Percentiles rank a stretch among this genome's conserved stretches.
phyloP scores from a whole-genome alignment of 2,888 invertebrate genomes.

The Rhodophaea formosa region DNA sequence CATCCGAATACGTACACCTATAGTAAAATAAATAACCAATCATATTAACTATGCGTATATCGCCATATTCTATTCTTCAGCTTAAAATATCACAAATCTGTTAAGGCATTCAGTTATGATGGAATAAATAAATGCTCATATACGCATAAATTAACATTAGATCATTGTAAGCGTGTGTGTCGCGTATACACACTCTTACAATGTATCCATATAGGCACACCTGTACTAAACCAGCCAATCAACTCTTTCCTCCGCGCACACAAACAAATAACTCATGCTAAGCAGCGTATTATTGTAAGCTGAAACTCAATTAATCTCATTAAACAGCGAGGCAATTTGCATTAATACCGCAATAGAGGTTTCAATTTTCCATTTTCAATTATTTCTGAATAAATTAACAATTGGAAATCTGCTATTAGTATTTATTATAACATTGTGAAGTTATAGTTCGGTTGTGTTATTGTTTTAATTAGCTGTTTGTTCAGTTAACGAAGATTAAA shows the following conservation, averaged over 20 bases:
- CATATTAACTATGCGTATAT: too few species aligned
- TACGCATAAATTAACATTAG: too few species aligned
- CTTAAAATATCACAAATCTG: too few species aligned
- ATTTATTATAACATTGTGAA: background rate
- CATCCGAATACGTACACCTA: too few species aligned
- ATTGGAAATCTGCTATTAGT: conserved; percentile 4
- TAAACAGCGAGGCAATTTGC: conserved; percentile 23
- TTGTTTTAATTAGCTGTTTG: conserved; percentile 3
- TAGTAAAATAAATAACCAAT: too few species aligned
- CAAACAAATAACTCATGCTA: background rate
- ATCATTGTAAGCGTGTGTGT: too few species aligned
- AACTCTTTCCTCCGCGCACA: background rate
- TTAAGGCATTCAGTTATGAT: too few species aligned
- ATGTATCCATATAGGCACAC: too few species aligned
- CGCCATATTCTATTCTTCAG: too few species aligned
- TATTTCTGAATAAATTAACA: conserved; percentile 21
- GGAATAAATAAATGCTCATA: too few species aligned
- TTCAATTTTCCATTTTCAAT: conserved; percentile 27
- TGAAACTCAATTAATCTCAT: conserved; percentile 30
- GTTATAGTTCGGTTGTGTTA: background rate
- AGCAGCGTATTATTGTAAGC: conserved; percentile 15
- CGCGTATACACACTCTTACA: too few species aligned
- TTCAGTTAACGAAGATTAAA: background rate
- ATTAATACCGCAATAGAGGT: conserved; percentile 23
- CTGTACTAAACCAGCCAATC: background rate